Conservation (phyloP, 2,888 invertebrate species). For the Tromatobia lineatoria region DNA sequence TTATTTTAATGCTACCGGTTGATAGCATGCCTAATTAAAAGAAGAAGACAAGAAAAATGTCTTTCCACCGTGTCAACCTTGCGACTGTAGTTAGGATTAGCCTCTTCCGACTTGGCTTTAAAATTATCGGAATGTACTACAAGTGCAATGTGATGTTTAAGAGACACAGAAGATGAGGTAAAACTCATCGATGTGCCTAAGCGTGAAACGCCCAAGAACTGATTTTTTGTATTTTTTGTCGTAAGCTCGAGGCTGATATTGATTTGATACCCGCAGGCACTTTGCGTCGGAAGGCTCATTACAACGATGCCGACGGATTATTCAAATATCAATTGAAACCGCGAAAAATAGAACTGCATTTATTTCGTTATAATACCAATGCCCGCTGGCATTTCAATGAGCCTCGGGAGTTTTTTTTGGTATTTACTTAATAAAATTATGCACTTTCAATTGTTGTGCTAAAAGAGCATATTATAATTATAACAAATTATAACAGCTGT, state of each 20-base stretch:
- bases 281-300: neutral
- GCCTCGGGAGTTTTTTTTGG: slow-evolving; percentile 38
- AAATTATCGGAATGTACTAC: slow-evolving; percentile 75
- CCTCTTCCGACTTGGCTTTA: slow-evolving; percentile 78
- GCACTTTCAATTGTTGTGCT: slow-evolving; percentile 50
- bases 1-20: slow-evolving; percentile 58
- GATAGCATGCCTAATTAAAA: slow-evolving; percentile 60
- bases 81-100: slow-evolving; percentile 70
- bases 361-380: neutral
- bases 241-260: slow-evolving; percentile 32
- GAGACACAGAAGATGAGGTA: slow-evolving; percentile 57
- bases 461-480: slow-evolving; percentile 70
- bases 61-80: slow-evolving; percentile 45
- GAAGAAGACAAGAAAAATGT: neutral
- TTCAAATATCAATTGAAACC: slow-evolving; percentile 3
- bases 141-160: slow-evolving; percentile 76
- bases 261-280: slow-evolving; percentile 12
- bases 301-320: slow-evolving; percentile 13
- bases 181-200: slow-evolving; percentile 71
- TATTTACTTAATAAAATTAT: slow-evolving; percentile 7
- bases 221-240: slow-evolving; percentile 66
- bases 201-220: slow-evolving; percentile 79
- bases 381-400: neutral
- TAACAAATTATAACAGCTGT: slow-evolving; percentile 75
- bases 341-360: slow-evolving; percentile 5